Percentiles rank a stretch among this genome's conserved stretches.
Evolutionary conservation across 2,797 vertebrate genomes (phyloP).

Genomic region (Prionace glauca): DNA sequence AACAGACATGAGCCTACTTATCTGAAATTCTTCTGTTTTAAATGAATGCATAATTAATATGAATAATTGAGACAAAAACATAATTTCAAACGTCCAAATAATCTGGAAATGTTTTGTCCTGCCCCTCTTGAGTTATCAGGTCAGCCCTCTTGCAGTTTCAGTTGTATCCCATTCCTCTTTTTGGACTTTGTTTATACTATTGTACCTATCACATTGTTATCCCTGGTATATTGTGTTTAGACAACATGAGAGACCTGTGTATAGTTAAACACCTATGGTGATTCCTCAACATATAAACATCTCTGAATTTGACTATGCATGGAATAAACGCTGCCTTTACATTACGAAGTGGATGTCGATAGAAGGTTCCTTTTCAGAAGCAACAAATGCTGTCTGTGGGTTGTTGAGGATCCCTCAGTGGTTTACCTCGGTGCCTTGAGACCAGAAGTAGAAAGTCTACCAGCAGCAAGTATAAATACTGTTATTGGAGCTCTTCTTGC

Average conservation of each 20-base stretch:
- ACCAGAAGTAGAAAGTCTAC: not conserved
- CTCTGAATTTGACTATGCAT: not conserved
- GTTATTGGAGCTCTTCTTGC: not conserved
- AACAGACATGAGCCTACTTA: not conserved
- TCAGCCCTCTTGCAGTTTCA: not conserved
- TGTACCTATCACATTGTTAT: not conserved
- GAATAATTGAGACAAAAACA: not conserved
- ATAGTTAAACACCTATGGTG: not conserved
- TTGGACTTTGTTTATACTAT: not conserved
- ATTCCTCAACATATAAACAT: constrained; percentile 2
- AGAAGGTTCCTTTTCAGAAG: not conserved
- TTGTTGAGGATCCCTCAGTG: not conserved
- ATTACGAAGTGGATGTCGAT: not conserved
- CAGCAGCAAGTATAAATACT: not conserved
- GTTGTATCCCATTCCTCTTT: not conserved
- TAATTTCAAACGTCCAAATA: not conserved
- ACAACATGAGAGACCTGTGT: not conserved
- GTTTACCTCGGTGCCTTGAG: not conserved
- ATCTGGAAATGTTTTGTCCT: not conserved
- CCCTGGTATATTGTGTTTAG: not conserved
- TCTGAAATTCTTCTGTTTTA: not conserved
- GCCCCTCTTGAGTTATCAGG: not conserved
- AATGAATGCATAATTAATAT: no score
- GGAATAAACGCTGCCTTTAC: not conserved
- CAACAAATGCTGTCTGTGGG: not conserved